These are phyloP conservation scores for Serilophus lunatus DNA, from an alignment of 2,113 vertebrate species.

Conservation along the genomic window DNA sequence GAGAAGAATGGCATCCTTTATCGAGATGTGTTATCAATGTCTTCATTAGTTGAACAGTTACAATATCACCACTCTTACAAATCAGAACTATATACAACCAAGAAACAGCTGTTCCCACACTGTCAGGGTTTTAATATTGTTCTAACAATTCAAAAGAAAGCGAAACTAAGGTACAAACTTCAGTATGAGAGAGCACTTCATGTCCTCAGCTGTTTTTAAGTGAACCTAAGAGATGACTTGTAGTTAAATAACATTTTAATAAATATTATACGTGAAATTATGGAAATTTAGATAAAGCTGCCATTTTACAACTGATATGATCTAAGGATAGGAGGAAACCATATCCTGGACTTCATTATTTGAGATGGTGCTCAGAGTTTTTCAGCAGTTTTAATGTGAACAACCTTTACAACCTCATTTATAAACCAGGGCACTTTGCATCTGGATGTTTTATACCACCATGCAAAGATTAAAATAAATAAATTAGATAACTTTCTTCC, in stretches of 20 bases:
- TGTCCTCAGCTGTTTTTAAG: not conserved
- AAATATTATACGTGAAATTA: not conserved
- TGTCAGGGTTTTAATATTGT: not conserved
- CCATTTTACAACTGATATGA: not conserved
- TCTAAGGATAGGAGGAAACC: not conserved
- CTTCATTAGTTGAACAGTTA: not conserved
- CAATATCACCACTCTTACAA: not conserved
- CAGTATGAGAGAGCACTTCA: not conserved
- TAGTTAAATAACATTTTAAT: not conserved
- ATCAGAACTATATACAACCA: not conserved
- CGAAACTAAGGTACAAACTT: not conserved
- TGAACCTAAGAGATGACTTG: not conserved
- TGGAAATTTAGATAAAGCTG: not conserved
- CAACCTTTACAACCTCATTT: not conserved
- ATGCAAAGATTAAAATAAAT: not conserved
- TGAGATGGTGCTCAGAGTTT: not conserved
- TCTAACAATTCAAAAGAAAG: not conserved
- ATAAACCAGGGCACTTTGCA: not conserved
- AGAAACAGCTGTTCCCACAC: not conserved
- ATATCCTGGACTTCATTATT: not conserved
- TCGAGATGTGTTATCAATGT: not conserved
- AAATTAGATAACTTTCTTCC: not conserved
- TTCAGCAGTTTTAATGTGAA: not conserved
- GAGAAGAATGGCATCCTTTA: not conserved
- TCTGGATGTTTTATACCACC: not conserved